These are phyloP conservation scores for Zaprionus camerounensis DNA, from an alignment of 1,140 invertebrate species.

Conservation along the genomic window DNA sequence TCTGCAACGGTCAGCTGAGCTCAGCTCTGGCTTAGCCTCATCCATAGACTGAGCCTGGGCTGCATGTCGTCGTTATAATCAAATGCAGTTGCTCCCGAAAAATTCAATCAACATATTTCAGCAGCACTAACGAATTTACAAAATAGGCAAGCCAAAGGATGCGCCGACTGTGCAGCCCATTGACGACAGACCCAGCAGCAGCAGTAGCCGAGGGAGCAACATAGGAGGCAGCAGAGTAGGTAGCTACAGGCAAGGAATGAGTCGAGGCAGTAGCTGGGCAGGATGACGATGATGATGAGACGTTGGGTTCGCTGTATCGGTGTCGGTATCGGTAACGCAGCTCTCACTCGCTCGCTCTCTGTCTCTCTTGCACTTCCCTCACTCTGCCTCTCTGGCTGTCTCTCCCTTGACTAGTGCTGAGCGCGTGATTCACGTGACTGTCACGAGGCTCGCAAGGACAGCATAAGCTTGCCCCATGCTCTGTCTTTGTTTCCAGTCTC, in stretches of 20 bases:
- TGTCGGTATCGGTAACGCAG: conserved; percentile 33
- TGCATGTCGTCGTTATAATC: conserved; percentile 66
- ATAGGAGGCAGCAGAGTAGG: not conserved
- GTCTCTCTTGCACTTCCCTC: not conserved
- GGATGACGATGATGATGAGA: conserved; percentile 65
- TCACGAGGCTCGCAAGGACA: not conserved
- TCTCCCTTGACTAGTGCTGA: conserved; percentile 3
- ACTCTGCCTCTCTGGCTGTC: not conserved
- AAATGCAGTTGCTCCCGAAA: conserved; percentile 83
- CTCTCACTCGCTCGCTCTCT: conserved; percentile 9
- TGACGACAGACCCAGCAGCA: conserved; percentile 17
- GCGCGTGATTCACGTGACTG: conserved; percentile 2
- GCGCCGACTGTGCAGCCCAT: conserved; percentile 48
- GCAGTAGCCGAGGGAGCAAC: not conserved
- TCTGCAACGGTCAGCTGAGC: conserved; percentile 28
- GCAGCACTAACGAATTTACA: conserved; percentile 84
- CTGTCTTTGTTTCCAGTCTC: not conserved
- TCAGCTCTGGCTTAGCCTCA: conserved; percentile 20
- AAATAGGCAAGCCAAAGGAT: conserved; percentile 83
- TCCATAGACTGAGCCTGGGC: conserved; percentile 22
- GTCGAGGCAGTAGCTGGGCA: not conserved
- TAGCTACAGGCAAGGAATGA: not conserved
- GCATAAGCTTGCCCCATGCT: not conserved
- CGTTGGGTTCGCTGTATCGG: conserved; percentile 39
- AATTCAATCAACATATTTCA: conserved; percentile 84